Percentiles rank a stretch among this genome's conserved stretches.
Conservation (phyloP, 2,113 vertebrate species). For the Sporophila hypoxantha region DNA sequence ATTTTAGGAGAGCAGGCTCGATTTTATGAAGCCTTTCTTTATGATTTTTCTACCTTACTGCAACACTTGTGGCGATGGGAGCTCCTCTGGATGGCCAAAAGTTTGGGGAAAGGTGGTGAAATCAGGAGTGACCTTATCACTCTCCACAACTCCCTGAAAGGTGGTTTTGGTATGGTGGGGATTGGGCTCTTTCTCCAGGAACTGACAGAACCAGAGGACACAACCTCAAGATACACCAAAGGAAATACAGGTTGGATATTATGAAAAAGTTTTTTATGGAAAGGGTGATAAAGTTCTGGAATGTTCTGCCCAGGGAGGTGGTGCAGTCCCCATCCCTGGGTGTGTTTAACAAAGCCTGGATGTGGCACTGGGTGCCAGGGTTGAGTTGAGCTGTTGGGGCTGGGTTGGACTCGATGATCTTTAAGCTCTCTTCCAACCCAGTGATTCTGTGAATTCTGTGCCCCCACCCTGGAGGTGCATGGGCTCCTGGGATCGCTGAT, state of each 20-base stretch:
- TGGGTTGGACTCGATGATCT: not conserved
- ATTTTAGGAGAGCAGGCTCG: not conserved
- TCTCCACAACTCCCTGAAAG: not conserved
- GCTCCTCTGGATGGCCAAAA: not conserved
- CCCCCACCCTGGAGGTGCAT: accelerated
- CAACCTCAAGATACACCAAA: not conserved
- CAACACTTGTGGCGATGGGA: not conserved
- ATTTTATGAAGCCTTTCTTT: not conserved
- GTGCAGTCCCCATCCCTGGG: not conserved
- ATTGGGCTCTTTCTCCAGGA: not conserved
- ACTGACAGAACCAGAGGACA: not conserved
- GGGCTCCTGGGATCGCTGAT: not conserved
- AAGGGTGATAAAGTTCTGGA: not conserved
- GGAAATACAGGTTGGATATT: not conserved
- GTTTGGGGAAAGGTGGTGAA: not conserved
- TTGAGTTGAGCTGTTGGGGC: not conserved
- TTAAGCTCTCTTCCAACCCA: not conserved
- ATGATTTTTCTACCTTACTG: not conserved
- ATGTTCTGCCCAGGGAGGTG: not conserved
- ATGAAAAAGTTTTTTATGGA: not conserved
- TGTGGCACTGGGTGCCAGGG: not conserved
- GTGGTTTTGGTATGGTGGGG: not conserved
- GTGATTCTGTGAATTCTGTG: not conserved
- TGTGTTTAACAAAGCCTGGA: not conserved
- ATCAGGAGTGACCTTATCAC: not conserved